Percentiles rank a stretch among this genome's conserved stretches.
phyloP scores from a whole-genome alignment of 2,797 vertebrate genomes.

The Myoxocephalus aenaeus region DNA sequence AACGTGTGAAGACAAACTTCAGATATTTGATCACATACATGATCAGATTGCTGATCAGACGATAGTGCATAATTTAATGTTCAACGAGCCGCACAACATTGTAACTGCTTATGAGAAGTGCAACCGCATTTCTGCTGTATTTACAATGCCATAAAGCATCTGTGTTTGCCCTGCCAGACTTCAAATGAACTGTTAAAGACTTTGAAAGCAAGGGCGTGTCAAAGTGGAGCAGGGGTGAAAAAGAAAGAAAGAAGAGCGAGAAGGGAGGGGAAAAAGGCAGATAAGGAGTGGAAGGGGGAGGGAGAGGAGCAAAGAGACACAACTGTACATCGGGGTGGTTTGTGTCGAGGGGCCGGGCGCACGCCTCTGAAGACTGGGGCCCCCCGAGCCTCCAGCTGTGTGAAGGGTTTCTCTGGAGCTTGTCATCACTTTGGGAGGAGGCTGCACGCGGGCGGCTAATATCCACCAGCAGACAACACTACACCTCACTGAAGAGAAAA shows the following conservation, averaged over 20 bases:
- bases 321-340: constrained; percentile 69
- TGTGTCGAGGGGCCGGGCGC: constrained; percentile 58
- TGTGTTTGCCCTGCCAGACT: constrained; percentile 26
- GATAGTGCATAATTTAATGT: background rate
- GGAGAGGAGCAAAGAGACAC: constrained; percentile 56
- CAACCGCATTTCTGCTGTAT: background rate
- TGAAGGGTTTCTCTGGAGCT: constrained; percentile 73
- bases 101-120: background rate
- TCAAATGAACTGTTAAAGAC: constrained; percentile 56
- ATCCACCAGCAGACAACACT: constrained; percentile 56
- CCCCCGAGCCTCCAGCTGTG: constrained; percentile 77
- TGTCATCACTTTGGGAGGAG: constrained; percentile 81
- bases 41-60: background rate
- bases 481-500: constrained; percentile 12
- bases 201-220: constrained; percentile 43
- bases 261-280: constrained; percentile 24
- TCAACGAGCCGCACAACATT: background rate
- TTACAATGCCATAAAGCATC: constrained; percentile 35
- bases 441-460: constrained; percentile 64
- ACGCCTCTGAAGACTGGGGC: constrained; percentile 73
- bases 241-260: constrained; percentile 21
- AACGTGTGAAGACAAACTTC: background rate
- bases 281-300: constrained; percentile 46
- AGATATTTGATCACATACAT: background rate
- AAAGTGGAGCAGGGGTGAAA: constrained; percentile 19